Percentiles rank a stretch among this genome's conserved stretches.
phyloP scores from a whole-genome alignment of 1,140 invertebrate species.

The Phenacoccus solenopsis region DNA sequence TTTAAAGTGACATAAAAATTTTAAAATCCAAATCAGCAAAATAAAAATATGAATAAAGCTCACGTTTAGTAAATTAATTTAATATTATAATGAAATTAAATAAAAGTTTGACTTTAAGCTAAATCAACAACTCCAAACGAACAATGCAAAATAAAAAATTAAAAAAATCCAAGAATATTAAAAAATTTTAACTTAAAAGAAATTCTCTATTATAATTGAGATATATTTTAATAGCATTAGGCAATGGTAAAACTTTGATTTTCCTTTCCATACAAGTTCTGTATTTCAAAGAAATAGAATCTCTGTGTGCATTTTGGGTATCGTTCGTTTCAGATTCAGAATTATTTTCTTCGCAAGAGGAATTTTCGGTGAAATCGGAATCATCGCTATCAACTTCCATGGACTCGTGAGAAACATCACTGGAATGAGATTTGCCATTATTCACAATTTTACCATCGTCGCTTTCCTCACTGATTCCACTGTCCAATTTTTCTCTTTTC shows the following conservation, averaged over 20 bases:
- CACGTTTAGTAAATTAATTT: too few relatives aligned
- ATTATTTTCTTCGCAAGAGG: neutral
- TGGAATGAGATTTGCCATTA: neutral
- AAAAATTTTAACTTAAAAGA: too few relatives aligned
- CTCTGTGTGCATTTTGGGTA: neutral
- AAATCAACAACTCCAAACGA: too few relatives aligned
- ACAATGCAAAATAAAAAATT: too few relatives aligned
- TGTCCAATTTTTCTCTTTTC: conserved; percentile 4
- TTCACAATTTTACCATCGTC: neutral
- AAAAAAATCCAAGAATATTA: too few relatives aligned
- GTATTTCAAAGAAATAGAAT: neutral
- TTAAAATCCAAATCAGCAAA: too few relatives aligned
- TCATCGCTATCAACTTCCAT: conserved; percentile 7
- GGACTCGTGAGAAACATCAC: neutral
- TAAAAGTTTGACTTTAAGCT: too few relatives aligned
- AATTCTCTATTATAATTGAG: conserved; percentile 5
- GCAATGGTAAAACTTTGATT: neutral
- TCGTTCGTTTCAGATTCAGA: neutral
- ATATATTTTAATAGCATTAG: neutral
- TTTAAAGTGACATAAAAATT: too few relatives aligned
- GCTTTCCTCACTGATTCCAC: conserved; percentile 2
- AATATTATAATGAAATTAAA: too few relatives aligned
- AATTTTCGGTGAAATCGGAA: neutral
- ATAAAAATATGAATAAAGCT: too few relatives aligned
- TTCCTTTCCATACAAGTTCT: neutral